A percentile compares a stretch with the other conserved stretches of the same genome.
Evolutionary conservation across 2,888 invertebrate species (phyloP).

Genomic region (Acrobasis suavella): DNA sequence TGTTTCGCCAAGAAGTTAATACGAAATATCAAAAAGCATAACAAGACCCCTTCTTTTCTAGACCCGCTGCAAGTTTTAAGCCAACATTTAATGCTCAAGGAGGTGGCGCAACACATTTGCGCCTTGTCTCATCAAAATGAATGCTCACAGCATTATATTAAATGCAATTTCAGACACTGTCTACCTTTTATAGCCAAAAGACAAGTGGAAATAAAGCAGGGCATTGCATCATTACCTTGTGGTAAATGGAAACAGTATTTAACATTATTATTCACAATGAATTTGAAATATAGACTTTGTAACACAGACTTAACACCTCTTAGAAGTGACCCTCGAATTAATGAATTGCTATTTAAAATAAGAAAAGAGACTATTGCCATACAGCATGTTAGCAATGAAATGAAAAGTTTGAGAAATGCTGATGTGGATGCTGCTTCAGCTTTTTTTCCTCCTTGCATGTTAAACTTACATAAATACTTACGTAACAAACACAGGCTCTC

Average conservation of each 20-base stretch:
- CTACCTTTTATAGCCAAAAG: slow-evolving; percentile 77
- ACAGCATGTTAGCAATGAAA: slow-evolving; percentile 35
- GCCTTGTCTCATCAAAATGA: slow-evolving; percentile 41
- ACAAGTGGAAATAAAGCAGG: slow-evolving; percentile 75
- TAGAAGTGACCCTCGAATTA: slow-evolving; percentile 62
- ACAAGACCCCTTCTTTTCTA: slow-evolving; percentile 37
- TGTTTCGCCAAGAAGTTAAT: slow-evolving; percentile 63
- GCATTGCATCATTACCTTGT: slow-evolving; percentile 79
- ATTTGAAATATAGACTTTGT: slow-evolving; percentile 58
- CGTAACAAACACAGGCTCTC: slow-evolving; percentile 83
- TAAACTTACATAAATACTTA: slow-evolving; percentile 80
- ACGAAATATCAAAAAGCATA: slow-evolving; percentile 51
- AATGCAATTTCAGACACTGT: slow-evolving; percentile 81
- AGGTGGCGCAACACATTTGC: slow-evolving; percentile 60
- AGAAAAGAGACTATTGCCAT: slow-evolving; percentile 41
- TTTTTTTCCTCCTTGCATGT: slow-evolving; percentile 86
- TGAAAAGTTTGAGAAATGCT: slow-evolving; percentile 45
- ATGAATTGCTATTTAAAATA: slow-evolving; percentile 54
- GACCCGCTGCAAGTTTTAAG: slow-evolving; percentile 55
- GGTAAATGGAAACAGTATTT: slow-evolving; percentile 80
- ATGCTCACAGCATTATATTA: slow-evolving; percentile 54
- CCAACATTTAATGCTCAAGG: slow-evolving; percentile 59
- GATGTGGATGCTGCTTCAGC: slow-evolving; percentile 67
- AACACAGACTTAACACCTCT: slow-evolving; percentile 48
- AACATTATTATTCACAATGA: slow-evolving; percentile 68